Conservation (phyloP, 2,113 vertebrate species). For the Pheucticus melanocephalus region DNA sequence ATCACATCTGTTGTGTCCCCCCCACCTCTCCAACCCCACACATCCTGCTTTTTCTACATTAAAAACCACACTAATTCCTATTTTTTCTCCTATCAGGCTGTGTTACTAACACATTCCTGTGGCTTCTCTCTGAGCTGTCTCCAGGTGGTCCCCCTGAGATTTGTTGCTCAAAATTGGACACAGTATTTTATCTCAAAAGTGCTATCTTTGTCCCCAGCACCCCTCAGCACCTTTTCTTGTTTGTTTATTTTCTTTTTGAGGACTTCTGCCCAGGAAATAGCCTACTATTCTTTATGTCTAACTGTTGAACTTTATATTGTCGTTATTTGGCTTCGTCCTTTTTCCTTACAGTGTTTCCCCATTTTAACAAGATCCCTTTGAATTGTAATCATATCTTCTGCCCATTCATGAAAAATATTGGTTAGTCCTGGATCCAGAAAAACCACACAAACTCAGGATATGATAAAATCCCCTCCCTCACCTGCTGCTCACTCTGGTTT, state of each 20-base stretch:
- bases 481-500: not conserved
- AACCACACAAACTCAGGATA: not conserved
- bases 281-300: not conserved
- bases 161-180: not conserved
- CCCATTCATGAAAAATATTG: not conserved
- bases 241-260: not conserved
- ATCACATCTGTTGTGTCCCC: not conserved
- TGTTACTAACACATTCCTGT: not conserved
- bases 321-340: not conserved
- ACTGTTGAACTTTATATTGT: not conserved
- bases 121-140: not conserved
- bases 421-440: not conserved
- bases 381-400: not conserved
- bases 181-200: not conserved
- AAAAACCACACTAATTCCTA: not conserved
- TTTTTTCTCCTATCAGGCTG: not conserved
- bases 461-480: not conserved
- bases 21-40: not conserved
- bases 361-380: not conserved
- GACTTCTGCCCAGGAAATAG: not conserved
- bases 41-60: not conserved
- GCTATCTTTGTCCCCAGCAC: not conserved
- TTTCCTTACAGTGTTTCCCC: not conserved
- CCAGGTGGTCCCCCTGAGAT: not conserved
- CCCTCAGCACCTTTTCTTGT: rapidly evolving